These are phyloP conservation scores for Pseudopipra pipra DNA, from an alignment of 2,113 vertebrate species.

Conservation along the genomic window DNA sequence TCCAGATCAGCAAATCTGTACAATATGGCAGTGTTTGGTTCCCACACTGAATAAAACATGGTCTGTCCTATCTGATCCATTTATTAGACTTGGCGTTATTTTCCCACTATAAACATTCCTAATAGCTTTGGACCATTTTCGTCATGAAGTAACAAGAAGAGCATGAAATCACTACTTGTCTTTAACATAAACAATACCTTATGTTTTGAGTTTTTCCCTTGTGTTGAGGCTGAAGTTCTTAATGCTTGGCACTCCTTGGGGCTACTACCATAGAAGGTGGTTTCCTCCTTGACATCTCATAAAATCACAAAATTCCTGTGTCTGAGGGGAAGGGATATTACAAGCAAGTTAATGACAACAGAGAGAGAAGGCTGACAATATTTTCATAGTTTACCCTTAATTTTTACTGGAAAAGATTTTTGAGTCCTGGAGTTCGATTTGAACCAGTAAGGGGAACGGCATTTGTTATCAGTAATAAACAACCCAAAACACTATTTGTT, in stretches of 20 bases:
- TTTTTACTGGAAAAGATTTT: neutral
- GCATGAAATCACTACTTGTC: neutral
- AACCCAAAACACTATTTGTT: neutral
- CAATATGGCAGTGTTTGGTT: conserved; percentile 27
- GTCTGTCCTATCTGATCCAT: neutral
- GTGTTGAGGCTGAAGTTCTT: neutral
- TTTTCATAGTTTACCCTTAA: neutral
- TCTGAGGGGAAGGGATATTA: neutral
- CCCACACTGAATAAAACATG: conserved; percentile 50
- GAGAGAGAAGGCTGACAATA: neutral
- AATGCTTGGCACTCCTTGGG: neutral
- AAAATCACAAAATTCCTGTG: neutral
- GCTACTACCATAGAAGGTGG: neutral
- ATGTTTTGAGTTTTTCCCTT: neutral
- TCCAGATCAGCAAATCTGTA: neutral
- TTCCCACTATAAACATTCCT: conserved; percentile 16
- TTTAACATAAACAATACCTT: neutral
- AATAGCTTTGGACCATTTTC: neutral
- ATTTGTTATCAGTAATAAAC: neutral
- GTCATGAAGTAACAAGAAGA: neutral
- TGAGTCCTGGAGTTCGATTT: neutral
- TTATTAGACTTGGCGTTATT: conserved; percentile 29
- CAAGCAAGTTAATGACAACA: neutral
- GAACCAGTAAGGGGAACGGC: neutral
- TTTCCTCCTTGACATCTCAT: neutral